phyloP scores from a whole-genome alignment of 2,797 vertebrate genomes.

The Pipistrellus kuhlii region DNA sequence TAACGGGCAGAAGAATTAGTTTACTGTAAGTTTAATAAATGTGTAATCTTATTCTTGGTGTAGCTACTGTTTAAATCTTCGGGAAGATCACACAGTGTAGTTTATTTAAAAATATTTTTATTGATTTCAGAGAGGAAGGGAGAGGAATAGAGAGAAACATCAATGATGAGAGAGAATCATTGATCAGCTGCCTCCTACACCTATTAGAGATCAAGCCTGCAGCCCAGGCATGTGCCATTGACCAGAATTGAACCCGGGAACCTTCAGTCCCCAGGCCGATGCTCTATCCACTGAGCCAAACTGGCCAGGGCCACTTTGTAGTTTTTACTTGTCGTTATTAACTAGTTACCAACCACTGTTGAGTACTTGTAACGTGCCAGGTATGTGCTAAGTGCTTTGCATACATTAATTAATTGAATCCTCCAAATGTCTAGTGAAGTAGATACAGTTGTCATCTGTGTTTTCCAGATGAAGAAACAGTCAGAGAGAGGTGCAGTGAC shows the following conservation, averaged over 20 bases:
- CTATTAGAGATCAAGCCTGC: too few relatives aligned
- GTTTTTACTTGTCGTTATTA: not conserved
- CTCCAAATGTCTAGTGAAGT: not conserved
- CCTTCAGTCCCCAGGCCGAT: too few relatives aligned
- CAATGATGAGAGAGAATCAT: too few relatives aligned
- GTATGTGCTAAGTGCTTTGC: not conserved
- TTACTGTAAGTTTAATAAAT: not conserved
- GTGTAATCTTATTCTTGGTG: conserved; percentile 26
- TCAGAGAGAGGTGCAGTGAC: not conserved
- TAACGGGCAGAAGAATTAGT: conserved; percentile 50
- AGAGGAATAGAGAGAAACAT: too few relatives aligned
- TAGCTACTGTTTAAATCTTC: conserved; percentile 9
- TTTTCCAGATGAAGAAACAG: not conserved
- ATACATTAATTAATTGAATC: not conserved
- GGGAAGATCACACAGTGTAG: not conserved
- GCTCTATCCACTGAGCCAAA: too few relatives aligned
- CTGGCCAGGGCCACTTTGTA: too few relatives aligned
- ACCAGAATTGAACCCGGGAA: too few relatives aligned
- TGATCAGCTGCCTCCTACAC: too few relatives aligned
- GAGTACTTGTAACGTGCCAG: not conserved
- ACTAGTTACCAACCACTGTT: not conserved
- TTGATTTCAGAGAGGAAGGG: too few relatives aligned
- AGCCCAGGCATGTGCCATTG: too few relatives aligned
- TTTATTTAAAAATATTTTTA: not conserved
- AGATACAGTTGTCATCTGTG: not conserved